Evolutionary conservation across 1,140 invertebrate species (phyloP).

Genomic region (Drosophila nannoptera): DNA sequence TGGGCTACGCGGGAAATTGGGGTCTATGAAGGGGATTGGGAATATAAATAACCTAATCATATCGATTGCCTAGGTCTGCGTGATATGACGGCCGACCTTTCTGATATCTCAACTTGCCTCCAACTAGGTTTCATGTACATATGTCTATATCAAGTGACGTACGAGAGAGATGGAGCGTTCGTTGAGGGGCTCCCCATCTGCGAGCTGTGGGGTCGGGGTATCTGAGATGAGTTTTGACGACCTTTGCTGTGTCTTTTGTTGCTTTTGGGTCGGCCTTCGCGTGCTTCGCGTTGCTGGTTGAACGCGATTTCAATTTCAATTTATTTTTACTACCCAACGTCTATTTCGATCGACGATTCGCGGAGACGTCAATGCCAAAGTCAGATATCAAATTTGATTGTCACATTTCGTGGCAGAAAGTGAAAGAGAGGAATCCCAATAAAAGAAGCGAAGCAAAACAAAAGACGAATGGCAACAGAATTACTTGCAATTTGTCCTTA

Average conservation of each 20-base stretch:
- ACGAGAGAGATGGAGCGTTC: too few species aligned
- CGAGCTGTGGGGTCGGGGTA: not conserved
- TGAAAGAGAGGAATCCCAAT: constrained; percentile 46
- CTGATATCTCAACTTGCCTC: too few species aligned
- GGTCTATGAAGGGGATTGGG: not conserved
- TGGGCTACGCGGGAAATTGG: too few species aligned
- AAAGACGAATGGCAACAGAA: not conserved
- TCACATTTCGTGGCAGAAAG: constrained; percentile 34
- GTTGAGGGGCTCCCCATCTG: not conserved
- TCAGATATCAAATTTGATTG: constrained; percentile 70
- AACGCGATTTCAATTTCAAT: constrained; percentile 50
- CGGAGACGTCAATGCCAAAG: constrained; percentile 70
- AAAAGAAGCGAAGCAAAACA: constrained; percentile 12
- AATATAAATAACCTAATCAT: not conserved
- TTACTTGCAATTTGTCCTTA: constrained; percentile 40
- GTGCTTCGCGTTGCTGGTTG: constrained; percentile 7
- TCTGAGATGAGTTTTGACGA: not conserved
- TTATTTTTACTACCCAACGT: constrained; percentile 44
- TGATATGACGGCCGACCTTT: too few species aligned
- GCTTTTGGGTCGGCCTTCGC: constrained; percentile 7
- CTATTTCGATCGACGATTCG: constrained; percentile 61
- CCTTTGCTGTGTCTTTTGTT: constrained; percentile 9
- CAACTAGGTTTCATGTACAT: too few species aligned
- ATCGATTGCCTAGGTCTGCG: too few species aligned
- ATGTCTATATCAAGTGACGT: too few species aligned